Conservation (phyloP, 2,888 invertebrate genomes). For the Sepioteuthis lessoniana region DNA sequence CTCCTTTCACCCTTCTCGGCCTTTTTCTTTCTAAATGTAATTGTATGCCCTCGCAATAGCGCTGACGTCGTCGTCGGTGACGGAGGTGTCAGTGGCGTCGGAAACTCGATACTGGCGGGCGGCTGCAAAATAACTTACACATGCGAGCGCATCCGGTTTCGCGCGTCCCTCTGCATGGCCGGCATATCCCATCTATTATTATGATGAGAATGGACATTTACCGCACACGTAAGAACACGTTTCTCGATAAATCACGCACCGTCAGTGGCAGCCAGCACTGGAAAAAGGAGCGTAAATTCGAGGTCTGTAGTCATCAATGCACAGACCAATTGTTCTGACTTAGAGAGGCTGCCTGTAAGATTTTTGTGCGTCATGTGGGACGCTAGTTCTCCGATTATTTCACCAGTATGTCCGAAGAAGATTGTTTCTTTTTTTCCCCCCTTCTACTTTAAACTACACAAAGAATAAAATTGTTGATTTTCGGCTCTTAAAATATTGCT, state of each 20-base stretch:
- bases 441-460: too few relatives aligned
- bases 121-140: conserved; percentile 33
- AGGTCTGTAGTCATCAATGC: not conserved
- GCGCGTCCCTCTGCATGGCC: conserved; percentile 33
- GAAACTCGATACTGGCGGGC: conserved; percentile 11
- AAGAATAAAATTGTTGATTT: too few relatives aligned
- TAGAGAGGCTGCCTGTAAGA: not conserved
- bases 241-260: conserved; percentile 21
- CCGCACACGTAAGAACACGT: conserved; percentile 33
- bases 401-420: too few relatives aligned
- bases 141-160: conserved; percentile 33
- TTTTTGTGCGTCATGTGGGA: too few relatives aligned
- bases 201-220: conserved; percentile 33
- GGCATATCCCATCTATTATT: conserved; percentile 12
- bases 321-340: not conserved
- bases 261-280: not conserved
- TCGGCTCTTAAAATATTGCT: too few relatives aligned
- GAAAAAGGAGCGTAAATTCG: not conserved
- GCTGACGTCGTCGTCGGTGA: not conserved
- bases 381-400: too few relatives aligned
- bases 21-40: not conserved
- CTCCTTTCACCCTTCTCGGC: not conserved
- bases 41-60: not conserved
- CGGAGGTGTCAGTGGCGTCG: not conserved
- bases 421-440: too few relatives aligned